Evolutionary conservation across 2,797 vertebrate genomes (phyloP).

Genomic region (Onychomys leucogaster): DNA sequence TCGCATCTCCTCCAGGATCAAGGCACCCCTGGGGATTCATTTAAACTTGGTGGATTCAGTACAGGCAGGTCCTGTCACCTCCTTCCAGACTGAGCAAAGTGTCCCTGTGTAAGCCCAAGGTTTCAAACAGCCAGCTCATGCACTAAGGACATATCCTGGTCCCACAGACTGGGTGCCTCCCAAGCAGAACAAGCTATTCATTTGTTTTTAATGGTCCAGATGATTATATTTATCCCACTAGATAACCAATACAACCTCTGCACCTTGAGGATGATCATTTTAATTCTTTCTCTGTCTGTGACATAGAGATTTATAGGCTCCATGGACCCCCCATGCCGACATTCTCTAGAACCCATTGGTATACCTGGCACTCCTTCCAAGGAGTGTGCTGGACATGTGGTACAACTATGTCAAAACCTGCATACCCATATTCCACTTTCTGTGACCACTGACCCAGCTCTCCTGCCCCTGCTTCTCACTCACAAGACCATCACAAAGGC

Average conservation of each 20-base stretch:
- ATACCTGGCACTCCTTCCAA: not conserved
- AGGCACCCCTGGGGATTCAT: too few species aligned
- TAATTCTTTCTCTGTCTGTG: not conserved
- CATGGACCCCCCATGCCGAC: fast-evolving
- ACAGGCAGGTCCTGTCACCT: too few species aligned
- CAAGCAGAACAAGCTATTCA: too few species aligned
- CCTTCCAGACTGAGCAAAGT: too few species aligned
- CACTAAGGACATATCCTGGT: too few species aligned
- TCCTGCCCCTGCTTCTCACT: not conserved
- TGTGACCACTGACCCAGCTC: not conserved
- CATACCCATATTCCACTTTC: fast-evolving
- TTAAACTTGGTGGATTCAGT: too few species aligned
- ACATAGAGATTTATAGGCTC: not conserved
- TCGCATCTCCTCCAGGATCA: too few species aligned
- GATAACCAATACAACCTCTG: not conserved
- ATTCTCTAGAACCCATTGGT: not conserved
- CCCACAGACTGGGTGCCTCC: too few species aligned
- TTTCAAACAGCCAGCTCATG: too few species aligned
- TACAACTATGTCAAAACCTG: not conserved
- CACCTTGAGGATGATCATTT: not conserved
- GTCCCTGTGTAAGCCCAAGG: too few species aligned
- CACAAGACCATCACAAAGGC: not conserved
- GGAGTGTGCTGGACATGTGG: fast-evolving
- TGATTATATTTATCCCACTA: not conserved
- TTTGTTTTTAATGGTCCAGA: not conserved